Evolutionary conservation across 92 coral and sea anemone genomes (phyloP), one percentile per base, ranked within the genome.

Genomic region (Pocillopora meandrina): DNA sequence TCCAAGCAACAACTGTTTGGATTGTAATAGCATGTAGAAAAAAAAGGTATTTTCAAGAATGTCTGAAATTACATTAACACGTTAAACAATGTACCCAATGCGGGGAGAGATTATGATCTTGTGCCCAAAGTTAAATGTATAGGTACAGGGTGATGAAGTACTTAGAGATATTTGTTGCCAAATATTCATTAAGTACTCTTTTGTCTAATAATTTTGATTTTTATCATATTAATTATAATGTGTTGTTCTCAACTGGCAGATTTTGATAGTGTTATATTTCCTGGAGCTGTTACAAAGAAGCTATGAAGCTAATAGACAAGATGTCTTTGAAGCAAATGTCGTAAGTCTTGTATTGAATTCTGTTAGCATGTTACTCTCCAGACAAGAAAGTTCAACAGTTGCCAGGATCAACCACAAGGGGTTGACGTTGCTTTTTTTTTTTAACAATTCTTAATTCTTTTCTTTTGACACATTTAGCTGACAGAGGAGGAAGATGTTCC

Each of bases 201-300:
- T 18, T 13, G 16, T 57, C 5, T 14, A 0, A 12, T 1, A 34
- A 12, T 61, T 63, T 33, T 26, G 17, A 26, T 12, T 5, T 33
- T 76, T 1, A 16, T 19, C 1, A n/a, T 7, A 34, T 66, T 34
- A 26, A 26, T 26, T 26, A 34, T 34, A n/a, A 36, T 42, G 35
- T 52, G 35, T 23, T 8, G 9, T 12, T 58, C 18, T 23, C 5
- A 47, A 11, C 61, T 52, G 55, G 49, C 70, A 88, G 91, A 82
- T 73, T n/a, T 74, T 88, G 60, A 75, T 88, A 9, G 82, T 88
- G 17, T 88, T 62, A 19, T 88, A 88, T 56, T 78, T 88, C 71
- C 85, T 88, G 80, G 91, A 88, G 81, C 86, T 88, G 65, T 82
- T 88, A 59, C 91, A 88, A 26, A 74, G 74, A 79, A 88, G 81